Base-by-base conservation (phyloP, 1,140 invertebrate genomes). In the Palaemon carinicauda region DNA sequence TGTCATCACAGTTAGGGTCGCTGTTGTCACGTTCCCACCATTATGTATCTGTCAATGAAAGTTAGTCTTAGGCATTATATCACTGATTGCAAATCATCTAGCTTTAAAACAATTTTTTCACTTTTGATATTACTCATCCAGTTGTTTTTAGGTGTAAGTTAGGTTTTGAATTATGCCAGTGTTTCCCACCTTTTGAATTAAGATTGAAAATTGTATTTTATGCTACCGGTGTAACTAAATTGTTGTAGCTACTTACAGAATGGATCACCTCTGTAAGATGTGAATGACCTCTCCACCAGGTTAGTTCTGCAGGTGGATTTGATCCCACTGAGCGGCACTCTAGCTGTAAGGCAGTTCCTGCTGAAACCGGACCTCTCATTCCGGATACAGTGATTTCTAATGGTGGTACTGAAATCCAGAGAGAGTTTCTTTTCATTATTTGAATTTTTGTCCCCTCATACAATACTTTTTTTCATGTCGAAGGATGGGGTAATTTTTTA, bases 21-120 rank as follows among this genome's bases (percentile, higher is more conserved):
- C 74, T 41, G 56, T 85, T 0, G 82, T 79, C 17, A 79, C 74
- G 21, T 85, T 85, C 24, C 82, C 82, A 24, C 54, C 82, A 21
- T 52, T 75, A 10, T 85, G 56, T 19, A 69, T 51, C 82, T 85
- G 74, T 14, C 0, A 15, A 10, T 24, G 53, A 21, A 50, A 15
- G 24, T 51, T n/a, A 52, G 74, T 53, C 24, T 21, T 27, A 33
- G 41, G 7, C 1, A 1, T 7, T 41, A 7, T 41, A 12, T 41
- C 41, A 12, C n/a, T n/a, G n/a, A n/a, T n/a, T n/a, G n/a, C n/a
- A n/a, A n/a, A n/a, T n/a, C n/a, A n/a, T n/a, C n/a, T n/a, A n/a
- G n/a, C n/a, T n/a, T n/a, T n/a, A n/a, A n/a, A n/a, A n/a, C n/a
- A n/a, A n/a, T n/a, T n/a, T n/a, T n/a, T n/a, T n/a, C n/a, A n/a